Percentiles rank a stretch among this genome's conserved stretches.
Conservation (phyloP, 2,113 vertebrate genomes). For the Pandion haliaetus region DNA sequence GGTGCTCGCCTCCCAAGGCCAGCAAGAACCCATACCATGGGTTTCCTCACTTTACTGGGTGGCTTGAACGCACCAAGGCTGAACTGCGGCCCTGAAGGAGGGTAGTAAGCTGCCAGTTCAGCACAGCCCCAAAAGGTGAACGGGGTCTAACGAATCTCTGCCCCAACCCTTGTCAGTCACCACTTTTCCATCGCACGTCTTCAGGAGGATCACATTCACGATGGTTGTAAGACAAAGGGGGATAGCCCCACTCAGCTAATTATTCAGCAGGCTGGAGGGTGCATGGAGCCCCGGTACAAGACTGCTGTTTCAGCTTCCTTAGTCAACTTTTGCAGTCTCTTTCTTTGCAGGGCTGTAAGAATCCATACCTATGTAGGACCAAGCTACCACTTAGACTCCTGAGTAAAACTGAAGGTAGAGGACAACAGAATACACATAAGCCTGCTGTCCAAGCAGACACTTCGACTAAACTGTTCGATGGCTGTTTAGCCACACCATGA, state of each 20-base stretch:
- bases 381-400: not conserved
- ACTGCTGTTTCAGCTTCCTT: not conserved
- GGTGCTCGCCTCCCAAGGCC: conserved; percentile 75
- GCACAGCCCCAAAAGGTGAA: not conserved
- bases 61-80: not conserved
- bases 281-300: not conserved
- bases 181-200: not conserved
- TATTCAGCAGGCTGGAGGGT: not conserved
- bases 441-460: not conserved
- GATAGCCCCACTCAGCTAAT: rapidly evolving
- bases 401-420: not conserved
- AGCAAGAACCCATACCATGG: not conserved
- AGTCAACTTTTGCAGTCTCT: not conserved
- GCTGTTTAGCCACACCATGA: not conserved
- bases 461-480: not conserved
- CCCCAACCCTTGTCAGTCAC: not conserved
- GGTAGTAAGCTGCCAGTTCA: not conserved
- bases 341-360: not conserved
- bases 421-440: not conserved
- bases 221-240: not conserved
- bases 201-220: not conserved
- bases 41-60: not conserved
- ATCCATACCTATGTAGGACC: not conserved
- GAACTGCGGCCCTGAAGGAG: not conserved
- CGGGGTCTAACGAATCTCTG: rapidly evolving